Base-by-base conservation (phyloP, 2,888 invertebrate genomes). In the Tenthredo amoena region DNA sequence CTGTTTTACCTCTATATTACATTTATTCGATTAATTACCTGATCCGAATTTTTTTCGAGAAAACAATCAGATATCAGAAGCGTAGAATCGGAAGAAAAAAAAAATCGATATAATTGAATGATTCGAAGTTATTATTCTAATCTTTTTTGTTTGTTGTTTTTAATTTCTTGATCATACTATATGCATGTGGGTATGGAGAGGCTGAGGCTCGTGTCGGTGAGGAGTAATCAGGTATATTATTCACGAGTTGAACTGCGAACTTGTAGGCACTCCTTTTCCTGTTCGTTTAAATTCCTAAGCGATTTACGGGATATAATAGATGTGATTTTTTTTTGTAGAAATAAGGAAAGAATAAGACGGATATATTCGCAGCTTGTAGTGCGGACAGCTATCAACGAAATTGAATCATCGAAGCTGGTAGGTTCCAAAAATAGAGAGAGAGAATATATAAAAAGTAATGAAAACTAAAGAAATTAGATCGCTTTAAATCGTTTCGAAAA, bases 221-320 rank as follows among this genome's bases (percentile, higher is more conserved):
- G 26, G 10, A 62, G 15, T 31, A 68, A 7, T 7, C 34, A 18
- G 18, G 3, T 71, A 40, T 34, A 71, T 34, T 71, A 71, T 71
- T 37, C 71, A 18, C 71, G 34, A 37, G 15, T 9, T 37, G 40
- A 9, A 71, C 9, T 37, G 37, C 37, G 5, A 71, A 71, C 34
- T 71, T 7, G 37, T 12, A 21, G 62, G 71, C 71, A 71, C 71
- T 71, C 71, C 71, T 71, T 71, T 71, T 71, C 37, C 71, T 37
- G 9, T 34, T 71, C 71, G 12, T 71, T 71, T 37, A 37, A 71
- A 71, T 71, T 71, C 71, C 71, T 71, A 62, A 62, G 62, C 26
- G 26, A 55, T n/a, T 2, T 55, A 55, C 9, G 0, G 26, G 62
- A 26, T 62, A 62, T 62, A 62, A 21, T 58, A 62, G 62, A 21